Conservation (phyloP, 2,888 invertebrate genomes). For the Platynereis dumerilii region DNA sequence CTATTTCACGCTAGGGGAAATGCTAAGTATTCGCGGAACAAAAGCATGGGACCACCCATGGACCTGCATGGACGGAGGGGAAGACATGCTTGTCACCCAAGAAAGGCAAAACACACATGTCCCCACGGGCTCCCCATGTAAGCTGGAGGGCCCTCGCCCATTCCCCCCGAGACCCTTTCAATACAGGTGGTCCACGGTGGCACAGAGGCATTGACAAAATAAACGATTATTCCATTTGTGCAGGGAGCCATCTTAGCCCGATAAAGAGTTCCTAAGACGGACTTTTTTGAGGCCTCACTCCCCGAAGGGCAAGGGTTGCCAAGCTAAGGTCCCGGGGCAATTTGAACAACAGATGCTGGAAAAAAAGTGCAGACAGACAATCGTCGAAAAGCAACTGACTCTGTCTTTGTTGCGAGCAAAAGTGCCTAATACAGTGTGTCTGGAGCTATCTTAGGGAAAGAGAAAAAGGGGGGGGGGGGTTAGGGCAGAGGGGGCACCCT, state of each 20-base stretch:
- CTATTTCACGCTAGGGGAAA: no score
- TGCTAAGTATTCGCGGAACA: no score
- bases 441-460: no score
- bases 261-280: background rate
- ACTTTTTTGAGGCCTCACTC: constrained; percentile 10
- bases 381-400: constrained; percentile 9
- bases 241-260: background rate
- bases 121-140: no score
- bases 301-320: background rate
- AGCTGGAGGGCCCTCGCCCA: no score
- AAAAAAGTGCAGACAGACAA: background rate
- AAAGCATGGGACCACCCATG: no score
- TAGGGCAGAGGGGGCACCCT: no score
- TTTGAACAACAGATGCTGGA: constrained; percentile 12
- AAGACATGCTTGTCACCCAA: no score
- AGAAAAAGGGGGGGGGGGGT: no score
- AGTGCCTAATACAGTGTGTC: no score
- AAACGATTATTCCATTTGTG: constrained; percentile 21
- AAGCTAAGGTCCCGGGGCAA: background rate
- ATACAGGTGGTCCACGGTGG: constrained; percentile 15
- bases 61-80: no score
- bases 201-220: constrained; percentile 1
- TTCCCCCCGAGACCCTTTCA: background rate
- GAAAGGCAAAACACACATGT: no score
- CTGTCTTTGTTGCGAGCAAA: constrained; percentile 2